Percentiles rank a stretch among this genome's conserved stretches.
phyloP scores from a whole-genome alignment of 2,888 invertebrate genomes.

The Spilarctia lutea region DNA sequence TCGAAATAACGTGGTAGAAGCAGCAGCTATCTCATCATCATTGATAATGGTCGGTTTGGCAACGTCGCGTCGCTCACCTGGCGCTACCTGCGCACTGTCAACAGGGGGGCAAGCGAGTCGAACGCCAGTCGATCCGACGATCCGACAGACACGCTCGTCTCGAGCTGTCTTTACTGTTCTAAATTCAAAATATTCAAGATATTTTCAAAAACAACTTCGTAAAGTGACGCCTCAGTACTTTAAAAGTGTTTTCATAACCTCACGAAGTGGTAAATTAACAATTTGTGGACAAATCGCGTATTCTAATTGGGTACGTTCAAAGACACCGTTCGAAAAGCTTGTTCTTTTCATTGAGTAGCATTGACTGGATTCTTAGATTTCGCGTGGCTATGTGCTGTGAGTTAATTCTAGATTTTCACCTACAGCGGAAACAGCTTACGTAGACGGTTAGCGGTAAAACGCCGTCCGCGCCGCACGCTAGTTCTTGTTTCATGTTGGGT shows the following conservation, averaged over 20 bases:
- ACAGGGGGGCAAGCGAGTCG: slow-evolving; percentile 79
- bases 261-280: slow-evolving; percentile 60
- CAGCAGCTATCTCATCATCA: slow-evolving; percentile 82
- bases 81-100: slow-evolving; percentile 85
- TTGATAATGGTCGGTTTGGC: slow-evolving; percentile 85
- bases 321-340: slow-evolving; percentile 63
- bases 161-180: slow-evolving; percentile 58
- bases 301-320: slow-evolving; percentile 64
- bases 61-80: slow-evolving; percentile 85
- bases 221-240: slow-evolving; percentile 53
- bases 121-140: slow-evolving; percentile 78
- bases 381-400: slow-evolving; percentile 76
- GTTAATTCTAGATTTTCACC: slow-evolving; percentile 84
- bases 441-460: slow-evolving; percentile 84
- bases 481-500: slow-evolving; percentile 76
- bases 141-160: slow-evolving; percentile 75
- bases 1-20: slow-evolving; percentile 68
- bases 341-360: slow-evolving; percentile 54
- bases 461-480: slow-evolving; percentile 80
- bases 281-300: slow-evolving; percentile 52
- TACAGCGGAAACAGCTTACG: slow-evolving; percentile 84
- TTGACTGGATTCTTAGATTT: slow-evolving; percentile 63
- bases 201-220: slow-evolving; percentile 53
- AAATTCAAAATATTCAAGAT: slow-evolving; percentile 67
- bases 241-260: slow-evolving; percentile 50